Evolutionary conservation across 2,113 vertebrate species (phyloP).

Genomic region (Heterotis niloticus): DNA sequence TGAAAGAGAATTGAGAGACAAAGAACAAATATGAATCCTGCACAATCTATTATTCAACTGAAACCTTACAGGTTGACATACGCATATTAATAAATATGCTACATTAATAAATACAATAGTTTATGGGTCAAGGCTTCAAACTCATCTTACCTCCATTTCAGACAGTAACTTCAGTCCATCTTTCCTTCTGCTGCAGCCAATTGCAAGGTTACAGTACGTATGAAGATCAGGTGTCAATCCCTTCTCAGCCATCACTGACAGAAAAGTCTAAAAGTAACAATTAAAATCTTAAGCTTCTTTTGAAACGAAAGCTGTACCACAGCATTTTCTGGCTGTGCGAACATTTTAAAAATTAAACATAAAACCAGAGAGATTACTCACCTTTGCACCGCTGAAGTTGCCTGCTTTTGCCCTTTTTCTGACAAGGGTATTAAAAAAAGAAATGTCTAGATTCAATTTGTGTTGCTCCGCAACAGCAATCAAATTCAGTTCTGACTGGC

Average conservation of each 20-base stretch:
- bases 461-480: slow-evolving; percentile 62
- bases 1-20: slow-evolving; percentile 43
- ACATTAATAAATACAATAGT: not conserved
- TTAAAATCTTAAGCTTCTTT: not conserved
- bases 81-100: not conserved
- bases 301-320: not conserved
- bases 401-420: slow-evolving; percentile 71
- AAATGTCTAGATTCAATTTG: slow-evolving; percentile 70
- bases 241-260: slow-evolving; percentile 69
- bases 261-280: slow-evolving; percentile 60
- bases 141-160: slow-evolving; percentile 79
- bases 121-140: not conserved
- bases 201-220: slow-evolving; percentile 81
- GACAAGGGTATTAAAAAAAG: slow-evolving; percentile 83
- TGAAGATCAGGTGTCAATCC: slow-evolving; percentile 67
- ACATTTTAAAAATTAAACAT: not conserved
- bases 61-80: not conserved
- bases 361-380: slow-evolving; percentile 39
- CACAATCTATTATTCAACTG: not conserved
- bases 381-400: slow-evolving; percentile 79
- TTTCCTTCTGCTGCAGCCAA: slow-evolving; percentile 65
- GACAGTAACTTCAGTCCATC: slow-evolving; percentile 80
- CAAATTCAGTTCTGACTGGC: slow-evolving; percentile 61
- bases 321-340: no score
- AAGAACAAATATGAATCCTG: not conserved